These are phyloP conservation scores for Nomada goodeniana DNA, from an alignment of 2,888 invertebrate genomes.

Conservation along the genomic window DNA sequence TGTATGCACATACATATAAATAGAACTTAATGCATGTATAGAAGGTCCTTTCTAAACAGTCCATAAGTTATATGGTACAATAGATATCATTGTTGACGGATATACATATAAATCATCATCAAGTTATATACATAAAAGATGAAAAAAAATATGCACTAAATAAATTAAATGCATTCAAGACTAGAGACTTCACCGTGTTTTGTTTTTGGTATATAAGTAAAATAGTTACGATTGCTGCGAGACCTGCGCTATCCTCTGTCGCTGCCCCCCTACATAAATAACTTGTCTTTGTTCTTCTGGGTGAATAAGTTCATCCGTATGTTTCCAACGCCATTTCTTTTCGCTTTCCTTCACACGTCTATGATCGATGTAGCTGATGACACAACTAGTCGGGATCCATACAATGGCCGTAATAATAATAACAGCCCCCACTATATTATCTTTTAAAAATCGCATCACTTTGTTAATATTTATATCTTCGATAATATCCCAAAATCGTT, in stretches of 20 bases:
- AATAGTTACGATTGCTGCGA: constrained; percentile 57
- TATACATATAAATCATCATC: background rate
- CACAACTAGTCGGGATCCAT: constrained; percentile 97
- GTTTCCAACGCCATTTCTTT: constrained; percentile 90
- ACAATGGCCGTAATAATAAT: constrained; percentile 95
- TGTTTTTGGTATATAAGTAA: background rate
- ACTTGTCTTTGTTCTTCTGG: constrained; percentile 90
- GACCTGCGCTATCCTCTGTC: constrained; percentile 63
- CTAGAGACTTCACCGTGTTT: constrained; percentile 48
- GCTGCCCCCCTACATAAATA: constrained; percentile 82
- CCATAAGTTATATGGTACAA: too few relatives aligned
- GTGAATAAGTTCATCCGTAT: constrained; percentile 89
- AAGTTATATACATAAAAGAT: constrained; percentile 8
- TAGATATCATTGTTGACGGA: too few relatives aligned
- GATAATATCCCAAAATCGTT: constrained; percentile 98
- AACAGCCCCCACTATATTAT: constrained; percentile 97
- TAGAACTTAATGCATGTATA: too few relatives aligned
- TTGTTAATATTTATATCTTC: constrained; percentile 98
- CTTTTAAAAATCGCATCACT: constrained; percentile 94
- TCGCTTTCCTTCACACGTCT: constrained; percentile 90
- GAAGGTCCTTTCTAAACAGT: too few relatives aligned
- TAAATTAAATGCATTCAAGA: constrained; percentile 38
- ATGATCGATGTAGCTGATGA: constrained; percentile 93
- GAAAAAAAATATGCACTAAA: constrained; percentile 16
- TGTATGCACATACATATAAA: too few relatives aligned